A percentile compares a stretch with the other conserved stretches of the same genome.
phyloP scores from a whole-genome alignment of 1,140 invertebrate genomes.

The Drosophila arizonae region DNA sequence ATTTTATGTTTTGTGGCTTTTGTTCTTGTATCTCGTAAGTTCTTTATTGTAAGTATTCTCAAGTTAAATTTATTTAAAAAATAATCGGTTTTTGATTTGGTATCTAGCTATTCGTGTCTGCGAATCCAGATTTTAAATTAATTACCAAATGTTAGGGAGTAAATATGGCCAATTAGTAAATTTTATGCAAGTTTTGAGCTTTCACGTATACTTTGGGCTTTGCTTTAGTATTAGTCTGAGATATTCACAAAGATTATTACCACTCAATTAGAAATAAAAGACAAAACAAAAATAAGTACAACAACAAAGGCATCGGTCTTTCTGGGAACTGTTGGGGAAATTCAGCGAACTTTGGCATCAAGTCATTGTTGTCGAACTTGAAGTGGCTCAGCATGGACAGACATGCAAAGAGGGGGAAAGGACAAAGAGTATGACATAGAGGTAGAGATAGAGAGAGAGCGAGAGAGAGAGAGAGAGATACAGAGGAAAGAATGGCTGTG shows the following conservation, averaged over 20 bases:
- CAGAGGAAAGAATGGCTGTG: background rate
- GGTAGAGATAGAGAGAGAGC: background rate
- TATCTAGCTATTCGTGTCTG: no score
- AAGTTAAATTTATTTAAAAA: no score
- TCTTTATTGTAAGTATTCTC: no score
- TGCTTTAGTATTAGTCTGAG: background rate
- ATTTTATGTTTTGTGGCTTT: no score
- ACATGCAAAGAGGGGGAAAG: background rate
- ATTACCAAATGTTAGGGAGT: no score
- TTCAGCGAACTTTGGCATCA: constrained; percentile 72
- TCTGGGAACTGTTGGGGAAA: constrained; percentile 48
- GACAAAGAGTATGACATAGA: background rate
- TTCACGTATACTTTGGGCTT: background rate
- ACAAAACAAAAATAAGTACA: constrained; percentile 28
- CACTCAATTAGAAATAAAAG: constrained; percentile 60
- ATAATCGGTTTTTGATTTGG: no score
- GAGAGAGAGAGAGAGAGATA: constrained; percentile 12
- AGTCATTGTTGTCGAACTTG: constrained; percentile 63
- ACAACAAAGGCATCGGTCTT: constrained; percentile 65
- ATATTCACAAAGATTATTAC: constrained; percentile 34
- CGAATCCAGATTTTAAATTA: no score
- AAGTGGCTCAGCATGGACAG: constrained; percentile 25
- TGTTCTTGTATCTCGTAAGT: no score
- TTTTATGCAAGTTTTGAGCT: background rate
- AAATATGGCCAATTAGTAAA: no score